Conservation (phyloP, 2,888 invertebrate genomes). For the Sinelater perroti region DNA sequence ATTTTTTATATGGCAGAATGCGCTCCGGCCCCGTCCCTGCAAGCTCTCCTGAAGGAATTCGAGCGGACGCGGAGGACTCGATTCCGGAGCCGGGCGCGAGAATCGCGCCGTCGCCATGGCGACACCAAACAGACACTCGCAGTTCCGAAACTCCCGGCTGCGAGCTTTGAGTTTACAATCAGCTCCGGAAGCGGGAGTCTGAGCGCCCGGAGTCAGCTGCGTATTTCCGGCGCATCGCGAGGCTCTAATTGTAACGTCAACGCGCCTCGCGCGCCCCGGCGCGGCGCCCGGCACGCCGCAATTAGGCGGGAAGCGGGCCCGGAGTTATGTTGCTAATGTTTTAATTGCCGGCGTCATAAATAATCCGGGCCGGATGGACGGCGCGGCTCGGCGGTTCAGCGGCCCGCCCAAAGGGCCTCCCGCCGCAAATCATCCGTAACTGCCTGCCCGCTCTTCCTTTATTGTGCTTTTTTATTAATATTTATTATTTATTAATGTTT, state of each 20-base stretch:
- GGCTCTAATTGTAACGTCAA: slow-evolving; percentile 30
- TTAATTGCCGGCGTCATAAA: slow-evolving; percentile 46
- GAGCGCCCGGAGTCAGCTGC: slow-evolving; percentile 53
- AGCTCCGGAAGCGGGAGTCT: slow-evolving; percentile 55
- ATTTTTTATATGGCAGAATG: too few relatives aligned
- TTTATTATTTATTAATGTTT: slow-evolving; percentile 54
- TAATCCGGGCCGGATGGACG: slow-evolving; percentile 37
- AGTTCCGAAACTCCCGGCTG: slow-evolving; percentile 43
- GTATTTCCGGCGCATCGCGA: slow-evolving; percentile 35
- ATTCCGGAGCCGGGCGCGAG: too few relatives aligned
- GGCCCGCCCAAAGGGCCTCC: slow-evolving; percentile 49
- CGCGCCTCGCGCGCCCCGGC: background rate
- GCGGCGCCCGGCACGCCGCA: too few relatives aligned
- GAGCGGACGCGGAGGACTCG: slow-evolving; percentile 17
- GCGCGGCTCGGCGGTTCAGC: slow-evolving; percentile 40
- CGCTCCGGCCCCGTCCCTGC: too few relatives aligned
- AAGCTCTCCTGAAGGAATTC: slow-evolving; percentile 19
- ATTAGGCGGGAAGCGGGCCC: too few relatives aligned
- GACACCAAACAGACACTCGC: slow-evolving; percentile 50
- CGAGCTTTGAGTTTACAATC: slow-evolving; percentile 54
- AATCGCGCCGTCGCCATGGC: slow-evolving; percentile 46
- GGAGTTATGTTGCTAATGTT: slow-evolving; percentile 44
- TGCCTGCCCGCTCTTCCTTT: slow-evolving; percentile 49
- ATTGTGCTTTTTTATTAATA: slow-evolving; percentile 54
- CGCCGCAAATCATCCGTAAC: slow-evolving; percentile 54